A percentile compares a stretch with the other conserved stretches of the same genome.
These are phyloP conservation scores for Otis tarda DNA, from an alignment of 2,113 vertebrate species.

Conservation along the genomic window DNA sequence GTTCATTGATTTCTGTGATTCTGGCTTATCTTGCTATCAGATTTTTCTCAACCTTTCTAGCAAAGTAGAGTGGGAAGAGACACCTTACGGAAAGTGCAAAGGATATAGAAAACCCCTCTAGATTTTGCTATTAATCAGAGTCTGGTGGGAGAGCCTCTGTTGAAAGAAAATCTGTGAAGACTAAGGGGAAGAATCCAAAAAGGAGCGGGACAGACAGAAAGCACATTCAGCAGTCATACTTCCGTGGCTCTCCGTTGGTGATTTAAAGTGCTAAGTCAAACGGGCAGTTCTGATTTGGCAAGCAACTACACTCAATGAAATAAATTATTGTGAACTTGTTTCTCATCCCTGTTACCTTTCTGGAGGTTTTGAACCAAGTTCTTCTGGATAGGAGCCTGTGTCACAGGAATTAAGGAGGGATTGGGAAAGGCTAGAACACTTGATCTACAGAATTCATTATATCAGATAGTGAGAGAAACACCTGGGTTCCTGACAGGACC, in stretches of 20 bases:
- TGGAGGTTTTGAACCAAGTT: not conserved
- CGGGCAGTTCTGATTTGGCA: not conserved
- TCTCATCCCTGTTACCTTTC: not conserved
- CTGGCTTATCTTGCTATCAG: not conserved
- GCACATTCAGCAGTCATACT: not conserved
- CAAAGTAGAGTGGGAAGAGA: not conserved
- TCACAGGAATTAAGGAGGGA: not conserved
- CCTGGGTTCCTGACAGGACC: not conserved
- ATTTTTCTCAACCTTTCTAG: not conserved
- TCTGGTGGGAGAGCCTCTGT: not conserved
- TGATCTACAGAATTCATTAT: not conserved
- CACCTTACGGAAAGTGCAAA: not conserved
- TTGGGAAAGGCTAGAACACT: not conserved
- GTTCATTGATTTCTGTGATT: not conserved
- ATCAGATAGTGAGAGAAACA: not conserved
- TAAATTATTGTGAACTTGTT: not conserved
- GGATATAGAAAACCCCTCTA: not conserved
- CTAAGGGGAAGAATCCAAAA: not conserved
- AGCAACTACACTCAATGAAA: not conserved
- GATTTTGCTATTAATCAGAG: not conserved
- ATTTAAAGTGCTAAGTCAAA: not conserved
- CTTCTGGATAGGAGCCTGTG: not conserved
- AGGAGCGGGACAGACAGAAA: not conserved
- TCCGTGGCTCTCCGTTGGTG: not conserved
- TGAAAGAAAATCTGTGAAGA: not conserved